phyloP scores from a whole-genome alignment of 2,888 invertebrate species.

The Megastigmus dorsalis region DNA sequence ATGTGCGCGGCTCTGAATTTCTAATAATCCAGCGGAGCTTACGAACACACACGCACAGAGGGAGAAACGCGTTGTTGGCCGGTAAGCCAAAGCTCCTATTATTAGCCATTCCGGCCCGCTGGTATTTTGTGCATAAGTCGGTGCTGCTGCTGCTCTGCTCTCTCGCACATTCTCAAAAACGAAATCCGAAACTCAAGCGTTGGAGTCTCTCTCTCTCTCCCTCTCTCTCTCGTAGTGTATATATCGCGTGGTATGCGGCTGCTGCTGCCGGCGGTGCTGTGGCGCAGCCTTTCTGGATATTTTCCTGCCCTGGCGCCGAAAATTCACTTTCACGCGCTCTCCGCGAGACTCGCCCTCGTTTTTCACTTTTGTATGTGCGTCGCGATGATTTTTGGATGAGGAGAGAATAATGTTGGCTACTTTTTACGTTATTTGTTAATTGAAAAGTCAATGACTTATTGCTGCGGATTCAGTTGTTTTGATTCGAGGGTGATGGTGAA shows the following conservation, averaged over 20 bases:
- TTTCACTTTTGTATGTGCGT: too few species aligned
- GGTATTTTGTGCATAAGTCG: constrained; percentile 64
- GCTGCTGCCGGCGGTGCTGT: background rate
- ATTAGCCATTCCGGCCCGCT: constrained; percentile 68
- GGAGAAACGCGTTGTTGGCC: constrained; percentile 63
- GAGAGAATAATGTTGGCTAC: too few species aligned
- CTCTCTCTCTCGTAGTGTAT: too few species aligned
- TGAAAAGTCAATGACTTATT: too few species aligned
- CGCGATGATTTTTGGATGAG: too few species aligned
- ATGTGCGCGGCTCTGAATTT: constrained; percentile 12
- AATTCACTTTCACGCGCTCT: constrained; percentile 28
- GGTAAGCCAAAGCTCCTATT: constrained; percentile 70
- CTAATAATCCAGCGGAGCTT: constrained; percentile 8
- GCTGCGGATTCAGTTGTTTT: too few species aligned
- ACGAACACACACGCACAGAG: background rate
- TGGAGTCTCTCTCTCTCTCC: too few species aligned
- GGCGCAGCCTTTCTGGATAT: constrained; percentile 24
- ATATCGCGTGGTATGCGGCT: too few species aligned
- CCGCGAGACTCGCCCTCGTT: too few species aligned
- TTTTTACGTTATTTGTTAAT: too few species aligned
- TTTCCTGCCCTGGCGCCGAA: constrained; percentile 13
- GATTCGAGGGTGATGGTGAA: too few species aligned
- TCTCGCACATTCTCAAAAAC: constrained; percentile 62
- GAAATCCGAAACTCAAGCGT: constrained; percentile 62
- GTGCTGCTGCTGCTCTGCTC: too few species aligned